A percentile compares a stretch with the other conserved stretches of the same genome.
phyloP scores from a whole-genome alignment of 2,888 invertebrate species.

The Spisula subtruncata region DNA sequence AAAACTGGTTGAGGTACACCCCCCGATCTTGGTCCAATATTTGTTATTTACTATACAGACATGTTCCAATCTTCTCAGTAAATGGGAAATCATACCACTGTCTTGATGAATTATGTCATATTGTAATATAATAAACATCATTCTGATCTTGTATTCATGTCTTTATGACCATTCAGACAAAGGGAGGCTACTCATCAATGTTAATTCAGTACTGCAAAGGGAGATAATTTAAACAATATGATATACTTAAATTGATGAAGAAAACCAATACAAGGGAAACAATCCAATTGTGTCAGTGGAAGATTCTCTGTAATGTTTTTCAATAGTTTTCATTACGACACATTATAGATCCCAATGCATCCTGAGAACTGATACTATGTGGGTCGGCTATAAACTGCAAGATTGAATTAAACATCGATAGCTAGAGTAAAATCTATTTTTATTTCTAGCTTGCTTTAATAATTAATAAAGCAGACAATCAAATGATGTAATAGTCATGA shows the following conservation, averaged over 20 bases:
- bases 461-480: background rate
- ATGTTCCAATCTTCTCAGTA: background rate
- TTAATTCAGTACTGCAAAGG: background rate
- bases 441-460: background rate
- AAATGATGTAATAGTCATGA: constrained; percentile 2
- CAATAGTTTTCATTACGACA: background rate
- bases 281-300: background rate
- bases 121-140: background rate
- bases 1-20: no score
- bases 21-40: no score
- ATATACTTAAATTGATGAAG: background rate
- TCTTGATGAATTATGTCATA: background rate
- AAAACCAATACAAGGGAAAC: background rate
- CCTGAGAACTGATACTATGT: background rate
- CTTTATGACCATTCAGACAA: background rate
- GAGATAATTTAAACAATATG: background rate
- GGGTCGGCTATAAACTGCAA: background rate
- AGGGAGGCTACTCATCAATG: background rate
- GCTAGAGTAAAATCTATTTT: background rate
- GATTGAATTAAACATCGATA: background rate
- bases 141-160: background rate
- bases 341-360: background rate
- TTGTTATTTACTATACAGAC: no score
- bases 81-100: background rate
- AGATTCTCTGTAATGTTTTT: no score